Percentiles rank a stretch among this genome's conserved stretches.
phyloP scores from a whole-genome alignment of 2,797 vertebrate genomes.

The Sebastes aleutianus region DNA sequence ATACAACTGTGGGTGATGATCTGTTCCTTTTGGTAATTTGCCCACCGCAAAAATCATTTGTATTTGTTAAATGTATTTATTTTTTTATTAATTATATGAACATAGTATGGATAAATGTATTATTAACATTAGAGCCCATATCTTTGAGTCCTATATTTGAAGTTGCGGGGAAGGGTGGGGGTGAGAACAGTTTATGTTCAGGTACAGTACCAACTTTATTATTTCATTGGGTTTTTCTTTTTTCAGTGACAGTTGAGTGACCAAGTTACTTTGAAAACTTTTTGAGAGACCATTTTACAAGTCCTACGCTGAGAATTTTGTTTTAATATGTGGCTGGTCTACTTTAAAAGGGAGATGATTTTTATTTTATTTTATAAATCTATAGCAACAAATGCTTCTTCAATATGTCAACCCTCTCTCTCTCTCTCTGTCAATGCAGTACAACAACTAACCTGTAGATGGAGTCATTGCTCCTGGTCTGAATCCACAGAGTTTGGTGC shows the following conservation, averaged over 20 bases:
- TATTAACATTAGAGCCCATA: slow-evolving; percentile 71
- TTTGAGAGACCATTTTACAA: slow-evolving; percentile 74
- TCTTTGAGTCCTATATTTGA: slow-evolving; percentile 68
- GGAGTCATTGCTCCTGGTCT: slow-evolving; percentile 64
- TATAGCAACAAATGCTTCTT: slow-evolving; percentile 13
- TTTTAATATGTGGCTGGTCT: slow-evolving; percentile 81
- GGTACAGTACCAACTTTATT: slow-evolving; percentile 64
- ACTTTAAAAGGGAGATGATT: slow-evolving; percentile 65
- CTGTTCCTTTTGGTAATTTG: slow-evolving; percentile 64
- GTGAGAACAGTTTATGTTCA: slow-evolving; percentile 47
- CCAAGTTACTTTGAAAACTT: slow-evolving; percentile 76
- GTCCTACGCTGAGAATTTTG: slow-evolving; percentile 53
- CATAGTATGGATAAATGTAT: slow-evolving; percentile 74
- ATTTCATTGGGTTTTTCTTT: slow-evolving; percentile 39
- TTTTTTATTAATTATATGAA: slow-evolving; percentile 83
- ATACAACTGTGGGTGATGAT: slow-evolving; percentile 60
- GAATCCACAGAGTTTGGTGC: slow-evolving; percentile 46
- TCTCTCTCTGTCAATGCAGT: slow-evolving; percentile 55
- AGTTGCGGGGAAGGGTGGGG: slow-evolving; percentile 30
- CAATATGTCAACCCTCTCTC: background rate
- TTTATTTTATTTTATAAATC: slow-evolving; percentile 30
- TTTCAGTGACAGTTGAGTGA: slow-evolving; percentile 75
- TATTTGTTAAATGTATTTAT: slow-evolving; percentile 86
- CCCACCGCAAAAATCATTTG: slow-evolving; percentile 74
- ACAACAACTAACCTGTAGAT: slow-evolving; percentile 73